Evolutionary conservation across 2,113 vertebrate species (phyloP).

Genomic region (Hydropotes inermis): DNA sequence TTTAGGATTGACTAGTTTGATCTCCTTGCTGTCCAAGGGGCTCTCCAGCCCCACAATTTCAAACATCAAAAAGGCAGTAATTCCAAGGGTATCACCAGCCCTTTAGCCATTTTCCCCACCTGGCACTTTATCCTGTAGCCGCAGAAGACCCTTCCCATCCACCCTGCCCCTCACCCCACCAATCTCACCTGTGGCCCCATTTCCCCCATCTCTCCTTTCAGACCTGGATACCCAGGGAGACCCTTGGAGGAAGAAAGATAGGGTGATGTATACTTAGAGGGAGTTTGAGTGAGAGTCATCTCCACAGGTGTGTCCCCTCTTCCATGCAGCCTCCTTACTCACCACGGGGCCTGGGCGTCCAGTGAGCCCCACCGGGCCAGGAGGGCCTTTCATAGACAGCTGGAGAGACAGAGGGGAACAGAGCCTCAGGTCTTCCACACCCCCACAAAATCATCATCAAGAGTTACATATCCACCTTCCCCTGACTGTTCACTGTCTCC

Average conservation of each 20-base stretch:
- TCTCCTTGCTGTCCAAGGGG: neutral
- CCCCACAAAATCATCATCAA: neutral
- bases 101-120: neutral
- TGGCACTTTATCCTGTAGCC: neutral
- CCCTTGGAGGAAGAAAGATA: slow-evolving; percentile 68
- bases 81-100: neutral
- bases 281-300: neutral
- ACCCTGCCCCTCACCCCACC: neutral
- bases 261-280: neutral
- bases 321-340: neutral
- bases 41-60: neutral
- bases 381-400: slow-evolving; percentile 90
- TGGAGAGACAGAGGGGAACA: slow-evolving; percentile 66
- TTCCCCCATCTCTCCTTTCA: slow-evolving; percentile 80
- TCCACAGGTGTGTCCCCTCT: accelerated
- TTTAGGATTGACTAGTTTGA: neutral
- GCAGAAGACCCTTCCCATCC: neutral
- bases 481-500: neutral
- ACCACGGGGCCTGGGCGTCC: slow-evolving; percentile 90
- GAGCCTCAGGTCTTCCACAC: neutral
- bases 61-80: neutral
- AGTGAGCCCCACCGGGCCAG: slow-evolving; percentile 88
- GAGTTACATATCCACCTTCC: neutral
- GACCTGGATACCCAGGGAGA: slow-evolving; percentile 77
- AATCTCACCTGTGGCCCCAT: slow-evolving; percentile 78